These are phyloP conservation scores for Taenioides sp. DNA, from an alignment of 2,797 vertebrate species.

Conservation along the genomic window DNA sequence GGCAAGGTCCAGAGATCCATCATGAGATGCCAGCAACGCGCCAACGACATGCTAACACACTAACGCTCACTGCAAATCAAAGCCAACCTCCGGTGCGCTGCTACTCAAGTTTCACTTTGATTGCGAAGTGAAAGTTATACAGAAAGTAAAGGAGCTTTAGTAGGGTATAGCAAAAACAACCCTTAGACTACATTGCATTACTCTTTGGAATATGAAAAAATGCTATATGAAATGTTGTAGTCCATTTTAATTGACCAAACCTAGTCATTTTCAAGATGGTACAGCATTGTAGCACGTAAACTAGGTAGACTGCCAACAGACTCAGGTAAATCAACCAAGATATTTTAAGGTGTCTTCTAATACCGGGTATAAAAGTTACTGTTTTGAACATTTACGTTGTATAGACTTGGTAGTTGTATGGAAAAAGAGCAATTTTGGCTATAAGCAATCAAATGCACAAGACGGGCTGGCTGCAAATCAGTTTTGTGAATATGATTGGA, in stretches of 20 bases:
- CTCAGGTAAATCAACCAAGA: no score
- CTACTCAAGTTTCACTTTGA: conserved; percentile 53
- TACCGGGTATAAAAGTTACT: no score
- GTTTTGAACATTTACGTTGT: no score
- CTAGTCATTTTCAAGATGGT: background rate
- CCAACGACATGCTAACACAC: background rate
- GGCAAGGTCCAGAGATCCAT: conserved; percentile 56
- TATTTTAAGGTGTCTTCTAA: no score
- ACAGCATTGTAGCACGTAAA: no score
- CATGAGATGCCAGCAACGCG: conserved; percentile 41
- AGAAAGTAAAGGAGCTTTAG: background rate
- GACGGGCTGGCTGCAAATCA: no score
- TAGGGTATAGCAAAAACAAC: background rate
- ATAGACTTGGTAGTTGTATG: no score
- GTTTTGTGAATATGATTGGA: no score
- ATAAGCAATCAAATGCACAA: no score
- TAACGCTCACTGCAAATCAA: conserved; percentile 48
- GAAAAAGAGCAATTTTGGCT: no score
- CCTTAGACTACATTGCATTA: background rate
- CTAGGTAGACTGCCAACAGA: no score
- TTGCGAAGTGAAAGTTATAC: conserved; percentile 14
- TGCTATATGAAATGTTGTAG: background rate
- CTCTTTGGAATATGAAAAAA: background rate
- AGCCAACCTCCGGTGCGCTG: conserved; percentile 19
- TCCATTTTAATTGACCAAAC: background rate